Percentiles rank a stretch among this genome's conserved stretches.
phyloP scores from a whole-genome alignment of 2,797 vertebrate species.

The Sebastes flavidus region DNA sequence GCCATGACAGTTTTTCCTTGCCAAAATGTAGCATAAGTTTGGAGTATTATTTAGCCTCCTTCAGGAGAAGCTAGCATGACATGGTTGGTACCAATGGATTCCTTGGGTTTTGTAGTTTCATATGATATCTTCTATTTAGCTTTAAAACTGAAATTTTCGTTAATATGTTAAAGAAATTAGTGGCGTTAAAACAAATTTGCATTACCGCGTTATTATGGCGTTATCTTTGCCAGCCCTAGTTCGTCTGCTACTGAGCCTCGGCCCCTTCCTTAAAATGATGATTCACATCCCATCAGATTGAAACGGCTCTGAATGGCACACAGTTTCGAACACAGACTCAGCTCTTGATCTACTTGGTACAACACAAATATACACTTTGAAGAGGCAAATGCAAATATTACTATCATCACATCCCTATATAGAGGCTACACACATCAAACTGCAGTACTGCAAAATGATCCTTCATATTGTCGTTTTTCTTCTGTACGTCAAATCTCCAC shows the following conservation, averaged over 20 bases:
- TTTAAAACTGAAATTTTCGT: too few relatives aligned
- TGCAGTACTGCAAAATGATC: neutral
- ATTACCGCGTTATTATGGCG: too few relatives aligned
- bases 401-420: neutral
- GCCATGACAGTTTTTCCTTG: too few relatives aligned
- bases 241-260: neutral
- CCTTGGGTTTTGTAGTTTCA: too few relatives aligned
- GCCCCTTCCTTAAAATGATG: constrained; percentile 71
- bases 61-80: too few relatives aligned
- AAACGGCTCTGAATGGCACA: constrained; percentile 7
- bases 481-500: neutral
- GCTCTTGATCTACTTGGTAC: neutral
- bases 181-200: too few relatives aligned
- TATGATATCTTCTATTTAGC: too few relatives aligned
- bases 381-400: neutral
- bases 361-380: constrained; percentile 19
- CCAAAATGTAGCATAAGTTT: too few relatives aligned
- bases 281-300: constrained; percentile 47
- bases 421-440: neutral
- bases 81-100: too few relatives aligned
- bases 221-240: too few relatives aligned
- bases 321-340: neutral
- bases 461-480: neutral
- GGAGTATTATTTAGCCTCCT: too few relatives aligned
- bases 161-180: too few relatives aligned